These are phyloP conservation scores for Trogon surrucura DNA, from an alignment of 2,113 vertebrate species.

Conservation along the genomic window DNA sequence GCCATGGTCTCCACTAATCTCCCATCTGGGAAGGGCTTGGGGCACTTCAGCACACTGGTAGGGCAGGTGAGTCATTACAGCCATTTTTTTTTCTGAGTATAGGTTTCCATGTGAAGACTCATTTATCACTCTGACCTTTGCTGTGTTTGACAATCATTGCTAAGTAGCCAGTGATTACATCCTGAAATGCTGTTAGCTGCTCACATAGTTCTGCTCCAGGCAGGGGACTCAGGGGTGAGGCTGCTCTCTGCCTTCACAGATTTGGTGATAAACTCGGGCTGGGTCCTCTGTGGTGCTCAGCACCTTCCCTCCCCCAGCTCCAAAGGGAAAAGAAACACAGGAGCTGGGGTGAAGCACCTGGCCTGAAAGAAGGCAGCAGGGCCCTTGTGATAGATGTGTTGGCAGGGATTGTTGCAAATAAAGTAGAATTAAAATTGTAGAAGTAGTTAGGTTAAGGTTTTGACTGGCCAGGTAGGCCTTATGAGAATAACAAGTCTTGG, in stretches of 20 bases:
- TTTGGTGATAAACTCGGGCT: background rate
- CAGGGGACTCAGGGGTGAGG: background rate
- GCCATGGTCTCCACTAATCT: background rate
- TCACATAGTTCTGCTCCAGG: background rate
- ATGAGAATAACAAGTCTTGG: no score
- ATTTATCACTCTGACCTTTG: background rate
- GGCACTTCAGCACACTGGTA: background rate
- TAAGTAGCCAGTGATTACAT: background rate
- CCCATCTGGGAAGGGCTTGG: background rate
- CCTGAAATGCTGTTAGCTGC: background rate
- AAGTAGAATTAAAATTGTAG: no score
- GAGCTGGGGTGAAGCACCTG: background rate
- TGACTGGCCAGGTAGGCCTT: no score
- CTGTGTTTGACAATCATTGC: background rate
- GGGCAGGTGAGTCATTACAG: background rate
- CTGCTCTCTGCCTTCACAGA: background rate
- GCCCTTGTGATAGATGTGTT: background rate
- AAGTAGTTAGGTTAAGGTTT: no score
- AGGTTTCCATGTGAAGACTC: background rate
- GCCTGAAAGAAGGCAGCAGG: background rate
- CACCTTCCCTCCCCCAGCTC: background rate
- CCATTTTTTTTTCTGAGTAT: background rate
- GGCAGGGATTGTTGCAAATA: no score
- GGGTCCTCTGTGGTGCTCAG: background rate
- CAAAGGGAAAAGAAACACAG: background rate